phyloP scores from a whole-genome alignment of 2,113 vertebrate species.

The Setophaga petechia region DNA sequence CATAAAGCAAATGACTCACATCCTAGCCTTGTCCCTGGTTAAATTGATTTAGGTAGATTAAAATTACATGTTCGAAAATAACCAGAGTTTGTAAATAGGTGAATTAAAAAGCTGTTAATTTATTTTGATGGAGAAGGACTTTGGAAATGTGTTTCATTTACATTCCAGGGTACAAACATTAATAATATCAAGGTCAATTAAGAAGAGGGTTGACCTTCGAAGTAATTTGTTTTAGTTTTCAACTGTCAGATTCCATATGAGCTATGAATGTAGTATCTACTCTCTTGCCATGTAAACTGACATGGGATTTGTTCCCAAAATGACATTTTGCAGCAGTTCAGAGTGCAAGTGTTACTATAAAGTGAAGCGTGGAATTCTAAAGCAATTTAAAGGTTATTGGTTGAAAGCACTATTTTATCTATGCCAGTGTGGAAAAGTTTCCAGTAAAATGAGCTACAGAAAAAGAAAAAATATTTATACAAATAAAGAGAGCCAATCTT shows the following conservation, averaged over 20 bases:
- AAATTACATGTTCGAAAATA: slow-evolving; percentile 73
- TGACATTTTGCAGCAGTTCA: slow-evolving; percentile 35
- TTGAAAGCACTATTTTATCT: slow-evolving; percentile 20
- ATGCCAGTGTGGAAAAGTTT: not conserved
- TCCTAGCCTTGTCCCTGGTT: slow-evolving; percentile 37
- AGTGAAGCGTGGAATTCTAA: slow-evolving; percentile 6
- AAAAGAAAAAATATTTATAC: slow-evolving; percentile 13
- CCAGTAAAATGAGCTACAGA: slow-evolving; percentile 3
- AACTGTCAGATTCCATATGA: slow-evolving; percentile 48
- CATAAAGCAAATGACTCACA: slow-evolving; percentile 62
- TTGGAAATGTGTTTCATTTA: slow-evolving; percentile 21
- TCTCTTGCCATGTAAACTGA: slow-evolving; percentile 34
- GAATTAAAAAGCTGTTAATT: slow-evolving; percentile 69
- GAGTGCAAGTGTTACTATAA: slow-evolving; percentile 11
- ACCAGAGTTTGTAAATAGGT: slow-evolving; percentile 30
- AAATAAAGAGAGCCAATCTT: not conserved
- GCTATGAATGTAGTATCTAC: slow-evolving; percentile 26
- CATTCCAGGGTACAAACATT: slow-evolving; percentile 50
- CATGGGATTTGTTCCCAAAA: slow-evolving; percentile 61
- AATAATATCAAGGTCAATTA: slow-evolving; percentile 49
- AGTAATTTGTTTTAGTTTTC: slow-evolving; percentile 62
- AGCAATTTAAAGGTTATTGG: slow-evolving; percentile 28
- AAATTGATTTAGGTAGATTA: slow-evolving; percentile 64
- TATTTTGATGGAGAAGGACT: slow-evolving; percentile 46
- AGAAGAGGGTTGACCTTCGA: slow-evolving; percentile 18